Conservation (phyloP, 2,113 vertebrate genomes). For the Gymnocephalus cernua region DNA sequence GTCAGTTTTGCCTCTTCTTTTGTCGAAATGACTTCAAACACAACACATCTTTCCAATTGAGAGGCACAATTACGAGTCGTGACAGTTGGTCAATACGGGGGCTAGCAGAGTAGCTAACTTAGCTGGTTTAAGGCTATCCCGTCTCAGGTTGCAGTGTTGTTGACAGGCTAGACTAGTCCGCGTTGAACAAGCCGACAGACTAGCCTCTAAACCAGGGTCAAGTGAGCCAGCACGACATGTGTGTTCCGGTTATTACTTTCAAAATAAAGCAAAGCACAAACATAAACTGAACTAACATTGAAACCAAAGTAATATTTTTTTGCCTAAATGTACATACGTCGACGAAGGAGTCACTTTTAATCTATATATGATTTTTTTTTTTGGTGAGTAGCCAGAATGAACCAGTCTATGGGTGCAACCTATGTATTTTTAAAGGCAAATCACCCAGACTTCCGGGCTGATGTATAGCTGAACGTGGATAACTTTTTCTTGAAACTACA, state of each 20-base stretch:
- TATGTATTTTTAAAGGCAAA: neutral
- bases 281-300: neutral
- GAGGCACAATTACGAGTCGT: neutral
- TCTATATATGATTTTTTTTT: neutral
- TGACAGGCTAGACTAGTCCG: conserved; percentile 69
- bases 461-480: neutral
- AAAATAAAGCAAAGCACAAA: conserved; percentile 44
- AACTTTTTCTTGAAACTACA: neutral
- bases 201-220: neutral
- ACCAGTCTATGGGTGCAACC: neutral
- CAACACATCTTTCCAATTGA: neutral
- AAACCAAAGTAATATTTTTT: neutral
- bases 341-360: neutral
- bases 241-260: conserved; percentile 11
- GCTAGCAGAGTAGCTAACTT: conserved; percentile 61
- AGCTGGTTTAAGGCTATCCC: conserved; percentile 71
- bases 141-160: conserved; percentile 81
- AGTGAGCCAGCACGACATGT: accelerated
- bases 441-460: conserved; percentile 32
- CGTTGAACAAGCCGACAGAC: conserved; percentile 39
- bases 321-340: no score
- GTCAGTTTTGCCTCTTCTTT: conserved; percentile 9
- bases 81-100: conserved; percentile 1
- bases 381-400: neutral
- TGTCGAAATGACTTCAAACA: conserved; percentile 31